Conservation (phyloP, 2,888 invertebrate species). For the Cylloceria caligata region DNA sequence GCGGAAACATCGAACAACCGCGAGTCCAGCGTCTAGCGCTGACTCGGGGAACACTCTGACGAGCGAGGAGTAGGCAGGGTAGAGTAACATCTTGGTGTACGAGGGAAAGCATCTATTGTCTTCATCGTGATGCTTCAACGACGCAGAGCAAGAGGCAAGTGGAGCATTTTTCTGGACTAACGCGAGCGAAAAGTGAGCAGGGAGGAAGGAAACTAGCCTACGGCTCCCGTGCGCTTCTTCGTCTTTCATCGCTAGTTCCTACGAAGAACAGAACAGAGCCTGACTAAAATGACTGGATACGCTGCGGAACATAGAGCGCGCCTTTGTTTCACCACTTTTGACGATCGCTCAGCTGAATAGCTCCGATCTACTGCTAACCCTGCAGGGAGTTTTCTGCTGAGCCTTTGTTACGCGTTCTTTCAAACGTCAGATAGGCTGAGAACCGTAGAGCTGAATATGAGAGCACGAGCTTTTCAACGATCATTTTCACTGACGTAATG, state of each 20-base stretch:
- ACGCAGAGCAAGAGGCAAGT: slow-evolving; percentile 25
- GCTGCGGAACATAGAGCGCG: slow-evolving; percentile 26
- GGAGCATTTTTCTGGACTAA: slow-evolving; percentile 31
- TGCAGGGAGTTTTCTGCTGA: slow-evolving; percentile 24
- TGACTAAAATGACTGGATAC: slow-evolving; percentile 11
- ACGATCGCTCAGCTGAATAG: slow-evolving; percentile 39
- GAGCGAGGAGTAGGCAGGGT: background rate
- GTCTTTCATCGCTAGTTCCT: slow-evolving; percentile 7
- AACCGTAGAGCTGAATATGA: slow-evolving; percentile 7
- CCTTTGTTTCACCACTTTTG: slow-evolving; percentile 54
- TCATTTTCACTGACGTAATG: background rate
- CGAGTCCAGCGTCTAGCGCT: slow-evolving; percentile 2
- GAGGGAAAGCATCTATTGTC: slow-evolving; percentile 26
- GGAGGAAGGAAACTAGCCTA: slow-evolving; percentile 36
- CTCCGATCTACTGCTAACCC: slow-evolving; percentile 38
- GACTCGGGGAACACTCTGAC: slow-evolving; percentile 5
- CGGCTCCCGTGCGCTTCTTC: slow-evolving; percentile 13
- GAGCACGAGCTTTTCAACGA: background rate
- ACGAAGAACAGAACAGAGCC: slow-evolving; percentile 10
- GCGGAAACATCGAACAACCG: slow-evolving; percentile 49
- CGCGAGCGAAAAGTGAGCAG: slow-evolving; percentile 48
- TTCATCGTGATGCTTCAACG: slow-evolving; percentile 45
- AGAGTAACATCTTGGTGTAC: background rate
- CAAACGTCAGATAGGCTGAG: slow-evolving; percentile 9
- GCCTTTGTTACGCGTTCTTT: slow-evolving; percentile 42